These are phyloP conservation scores for Thryonomys swinderianus DNA, from an alignment of 2,113 vertebrate genomes.

Conservation along the genomic window DNA sequence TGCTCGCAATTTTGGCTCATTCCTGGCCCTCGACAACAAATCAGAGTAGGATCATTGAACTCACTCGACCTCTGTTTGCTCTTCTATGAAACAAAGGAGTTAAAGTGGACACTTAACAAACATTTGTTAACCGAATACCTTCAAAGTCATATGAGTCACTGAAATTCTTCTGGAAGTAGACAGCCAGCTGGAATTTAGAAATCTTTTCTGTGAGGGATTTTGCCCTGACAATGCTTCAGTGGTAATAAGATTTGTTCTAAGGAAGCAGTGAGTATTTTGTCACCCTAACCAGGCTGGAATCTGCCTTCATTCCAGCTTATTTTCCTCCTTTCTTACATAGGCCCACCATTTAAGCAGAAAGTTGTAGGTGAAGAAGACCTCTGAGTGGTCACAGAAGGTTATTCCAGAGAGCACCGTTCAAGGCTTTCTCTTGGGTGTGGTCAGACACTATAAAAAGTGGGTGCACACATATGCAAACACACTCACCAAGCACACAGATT, in stretches of 20 bases:
- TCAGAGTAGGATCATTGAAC: neutral
- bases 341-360: neutral
- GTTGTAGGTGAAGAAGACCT: neutral
- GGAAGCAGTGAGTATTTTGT: neutral
- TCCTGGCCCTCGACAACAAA: neutral
- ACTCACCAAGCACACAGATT: neutral
- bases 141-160: neutral
- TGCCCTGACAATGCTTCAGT: neutral
- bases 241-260: neutral
- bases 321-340: neutral
- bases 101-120: neutral
- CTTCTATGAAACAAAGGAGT: neutral
- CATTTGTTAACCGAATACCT: neutral
- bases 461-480: neutral
- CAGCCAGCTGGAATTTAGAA: neutral
- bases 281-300: neutral
- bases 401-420: neutral
- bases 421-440: neutral
- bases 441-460: neutral
- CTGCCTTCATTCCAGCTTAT: neutral
- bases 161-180: neutral
- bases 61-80: neutral
- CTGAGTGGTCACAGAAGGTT: neutral
- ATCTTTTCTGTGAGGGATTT: neutral
- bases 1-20: neutral